Evolutionary conservation across 1,140 invertebrate genomes (phyloP).

Genomic region (Platorchestia sp.): DNA sequence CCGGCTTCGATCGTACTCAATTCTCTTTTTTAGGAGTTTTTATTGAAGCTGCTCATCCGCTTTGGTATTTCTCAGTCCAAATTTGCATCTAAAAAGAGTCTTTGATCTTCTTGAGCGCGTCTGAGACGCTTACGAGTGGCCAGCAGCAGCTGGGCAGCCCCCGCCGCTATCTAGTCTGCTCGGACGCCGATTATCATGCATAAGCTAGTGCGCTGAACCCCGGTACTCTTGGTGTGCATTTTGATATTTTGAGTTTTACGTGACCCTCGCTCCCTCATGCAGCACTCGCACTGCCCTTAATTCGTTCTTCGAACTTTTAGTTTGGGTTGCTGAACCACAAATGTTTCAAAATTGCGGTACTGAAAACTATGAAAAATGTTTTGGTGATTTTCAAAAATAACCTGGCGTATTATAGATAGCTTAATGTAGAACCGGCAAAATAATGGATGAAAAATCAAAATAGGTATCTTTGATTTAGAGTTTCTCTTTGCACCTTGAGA

Average conservation of each 20-base stretch:
- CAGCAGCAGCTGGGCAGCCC: neutral
- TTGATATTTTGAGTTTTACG: neutral
- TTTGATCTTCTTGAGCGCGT: neutral
- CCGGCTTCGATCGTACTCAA: neutral
- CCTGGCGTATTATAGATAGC: too few species aligned
- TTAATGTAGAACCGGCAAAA: too few species aligned
- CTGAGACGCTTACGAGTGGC: neutral
- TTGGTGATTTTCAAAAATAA: too few species aligned
- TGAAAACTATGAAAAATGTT: too few species aligned
- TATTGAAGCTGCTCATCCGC: neutral
- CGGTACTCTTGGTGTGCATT: neutral
- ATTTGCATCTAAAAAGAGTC: constrained; percentile 9
- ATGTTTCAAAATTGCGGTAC: neutral
- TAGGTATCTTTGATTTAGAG: too few species aligned
- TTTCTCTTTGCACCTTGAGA: too few species aligned
- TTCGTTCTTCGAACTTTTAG: neutral
- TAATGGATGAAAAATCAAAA: too few species aligned
- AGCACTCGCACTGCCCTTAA: neutral
- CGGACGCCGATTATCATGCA: neutral
- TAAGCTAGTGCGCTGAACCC: neutral
- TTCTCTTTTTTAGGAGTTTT: neutral
- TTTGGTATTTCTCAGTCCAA: neutral
- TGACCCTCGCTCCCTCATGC: neutral
- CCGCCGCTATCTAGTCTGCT: too few species aligned
- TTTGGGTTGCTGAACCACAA: neutral